Evolutionary conservation across 2,113 vertebrate species (phyloP), one percentile per base, ranked within the genome.

Genomic region (Pyxicephalus adspersus): DNA sequence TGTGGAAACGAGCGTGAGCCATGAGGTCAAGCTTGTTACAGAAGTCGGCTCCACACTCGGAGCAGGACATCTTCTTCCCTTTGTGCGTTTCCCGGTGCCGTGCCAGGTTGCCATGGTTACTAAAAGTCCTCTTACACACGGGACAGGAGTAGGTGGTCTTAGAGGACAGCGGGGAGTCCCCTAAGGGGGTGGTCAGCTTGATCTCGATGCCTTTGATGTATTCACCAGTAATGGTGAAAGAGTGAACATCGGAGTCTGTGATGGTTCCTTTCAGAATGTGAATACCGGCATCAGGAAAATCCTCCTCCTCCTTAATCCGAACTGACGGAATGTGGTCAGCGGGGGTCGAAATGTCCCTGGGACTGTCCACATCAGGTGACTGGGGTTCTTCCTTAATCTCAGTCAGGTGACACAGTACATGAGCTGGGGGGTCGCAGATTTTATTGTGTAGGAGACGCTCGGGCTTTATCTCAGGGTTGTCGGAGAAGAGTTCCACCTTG

Each of bases 51-150:
- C 71, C 54, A 11, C 71, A 74, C 54, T 74, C 71, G 18, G 6
- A 9, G 34, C 71, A 74, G 4, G 54, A 58, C 71, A 74, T 74
- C 22, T 74, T 74, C 55, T 74, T 74, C 22, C 71, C 71, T 38
- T 74, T 74, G 29, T 74, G 71, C 2, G 71, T 74, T 57, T 74
- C 71, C 18, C 71, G 28, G 22, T 74, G 71, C 58, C 71, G 31
- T 20, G 60, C 71, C 13, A 74, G 71, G 8, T 74, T 74, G 11
- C 71, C 71, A 20, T 74, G 71, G 29, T 74, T 74, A 54, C 34
- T 74, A 29, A 74, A 74, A 16, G 11, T 22, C 25, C 71, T 74
- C 25, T 74, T 74, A 23, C 71, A 74, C 9, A 74, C 71, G 23
- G 71, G 71, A 16, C 71, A 74, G 25, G 55, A 23, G 18, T 74